Base-by-base conservation (phyloP, 2,888 invertebrate genomes). In the Eristalis arbustorum region DNA sequence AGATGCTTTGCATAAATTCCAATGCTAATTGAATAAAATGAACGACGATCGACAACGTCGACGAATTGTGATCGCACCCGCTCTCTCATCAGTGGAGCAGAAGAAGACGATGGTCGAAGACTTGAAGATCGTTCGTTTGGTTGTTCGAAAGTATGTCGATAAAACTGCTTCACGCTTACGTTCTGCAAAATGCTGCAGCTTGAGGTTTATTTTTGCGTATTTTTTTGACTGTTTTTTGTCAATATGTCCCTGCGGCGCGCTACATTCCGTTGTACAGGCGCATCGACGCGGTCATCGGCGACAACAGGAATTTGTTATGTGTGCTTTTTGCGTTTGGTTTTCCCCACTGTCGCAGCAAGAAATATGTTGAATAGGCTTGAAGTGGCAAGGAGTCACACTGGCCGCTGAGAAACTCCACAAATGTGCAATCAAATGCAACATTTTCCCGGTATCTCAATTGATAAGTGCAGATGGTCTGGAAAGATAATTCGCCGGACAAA, bases 1-100 rank as follows among this genome's bases (percentile, higher is more conserved):
- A 74, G 77, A 87, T 75, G 83, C 88, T 90, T 90, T 89, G 90
- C 90, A 89, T 89, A 90, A 89, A 89, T 89, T 89, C 89, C 89
- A 85, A 88, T 88, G 89, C 90, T 90, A 90, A 90, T 90, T 90
- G 90, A 90, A 90, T 89, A 89, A 90, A 89, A 89, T 89, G 89
- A 89, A 90, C 89, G 89, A 89, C 87, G 87, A 83, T 87, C 87
- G 87, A 87, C 82, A 82, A 75, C 78, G 78, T 83, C 87, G 87
- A 83, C 83, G 87, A 87, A 87, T 87, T 83, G 83, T 83, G 87
- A 87, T 87, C 87, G 87, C 87, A 87, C 87, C 83, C 87, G 83
- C 87, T 87, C 87, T 59, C 59, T 59, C 59, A 49, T 59, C 59
- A 28, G 23, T 13, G 31, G 31, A 74, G 66, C 25, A 3, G 63